Evolutionary conservation across 92 coral and sea anemone species (phyloP).

Genomic region (Porites rus): DNA sequence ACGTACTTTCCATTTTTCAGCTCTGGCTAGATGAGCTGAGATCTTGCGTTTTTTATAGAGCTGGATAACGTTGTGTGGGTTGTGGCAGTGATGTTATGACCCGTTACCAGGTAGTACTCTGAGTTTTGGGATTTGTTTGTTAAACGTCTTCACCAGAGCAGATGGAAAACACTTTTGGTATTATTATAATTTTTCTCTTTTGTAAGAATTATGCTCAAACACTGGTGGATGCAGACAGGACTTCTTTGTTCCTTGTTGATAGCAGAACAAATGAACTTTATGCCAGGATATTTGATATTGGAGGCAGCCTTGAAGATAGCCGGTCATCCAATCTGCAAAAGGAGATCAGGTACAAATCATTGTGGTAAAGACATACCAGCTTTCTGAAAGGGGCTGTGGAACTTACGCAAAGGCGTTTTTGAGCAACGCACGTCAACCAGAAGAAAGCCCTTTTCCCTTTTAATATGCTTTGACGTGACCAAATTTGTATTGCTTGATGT

Average conservation of each 20-base stretch:
- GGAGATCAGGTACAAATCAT: constrained; percentile 83
- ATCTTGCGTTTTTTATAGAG: constrained; percentile 63
- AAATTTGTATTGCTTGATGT: too few species aligned
- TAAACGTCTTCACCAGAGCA: too few species aligned
- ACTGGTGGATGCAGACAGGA: constrained; percentile 97
- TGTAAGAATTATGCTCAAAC: constrained; percentile 98
- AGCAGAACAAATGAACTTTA: constrained; percentile 97
- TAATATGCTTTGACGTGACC: too few species aligned
- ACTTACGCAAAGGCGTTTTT: too few species aligned
- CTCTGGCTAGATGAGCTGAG: constrained; percentile 73
- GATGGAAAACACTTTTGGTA: too few species aligned
- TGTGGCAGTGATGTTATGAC: too few species aligned
- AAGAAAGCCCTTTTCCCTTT: too few species aligned
- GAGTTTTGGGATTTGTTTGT: too few species aligned
- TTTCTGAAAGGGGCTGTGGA: too few species aligned
- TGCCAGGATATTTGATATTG: constrained; percentile 98
- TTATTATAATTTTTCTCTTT: neutral
- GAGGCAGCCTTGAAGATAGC: constrained; percentile 90
- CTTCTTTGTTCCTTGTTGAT: constrained; percentile 96
- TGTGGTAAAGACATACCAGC: too few species aligned
- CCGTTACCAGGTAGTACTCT: too few species aligned
- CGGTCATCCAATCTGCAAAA: constrained; percentile 93
- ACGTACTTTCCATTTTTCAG: constrained; percentile 69
- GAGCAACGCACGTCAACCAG: too few species aligned
- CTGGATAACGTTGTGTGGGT: neutral